Percentiles rank a stretch among this genome's conserved stretches.
phyloP scores from a whole-genome alignment of 2,888 invertebrate species.

The Gastracanthus pulcherrimus region DNA sequence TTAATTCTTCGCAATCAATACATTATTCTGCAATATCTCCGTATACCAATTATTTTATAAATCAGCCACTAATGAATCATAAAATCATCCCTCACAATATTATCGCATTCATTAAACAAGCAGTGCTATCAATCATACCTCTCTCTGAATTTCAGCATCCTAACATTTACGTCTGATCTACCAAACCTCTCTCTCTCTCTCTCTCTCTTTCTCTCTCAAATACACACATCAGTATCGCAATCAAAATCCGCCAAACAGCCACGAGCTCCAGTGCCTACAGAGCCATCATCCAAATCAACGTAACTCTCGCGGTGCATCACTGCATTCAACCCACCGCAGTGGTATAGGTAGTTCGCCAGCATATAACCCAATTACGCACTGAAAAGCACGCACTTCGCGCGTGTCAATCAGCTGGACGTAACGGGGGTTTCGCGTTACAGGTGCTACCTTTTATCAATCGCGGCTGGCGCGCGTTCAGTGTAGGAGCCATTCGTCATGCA shows the following conservation, averaged over 20 bases:
- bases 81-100: background rate
- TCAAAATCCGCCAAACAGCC: no score
- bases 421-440: background rate
- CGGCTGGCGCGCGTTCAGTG: background rate
- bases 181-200: no score
- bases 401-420: background rate
- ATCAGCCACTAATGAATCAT: background rate
- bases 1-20: no score
- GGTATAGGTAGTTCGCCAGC: background rate
- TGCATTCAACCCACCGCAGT: background rate
- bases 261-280: background rate
- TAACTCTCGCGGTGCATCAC: background rate
- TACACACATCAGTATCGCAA: background rate
- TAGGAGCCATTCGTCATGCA: conserved; percentile 4
- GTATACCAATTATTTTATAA: background rate
- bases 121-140: background rate
- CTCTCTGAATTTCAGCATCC: background rate
- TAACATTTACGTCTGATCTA: background rate
- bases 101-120: background rate
- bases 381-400: no score
- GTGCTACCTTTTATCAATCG: conserved; percentile 24
- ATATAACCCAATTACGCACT: background rate
- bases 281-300: background rate
- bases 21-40: no score
- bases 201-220: background rate